These are phyloP conservation scores for Boulengeromyrus knoepffleri DNA, from an alignment of 2,113 vertebrate genomes.

Conservation along the genomic window DNA sequence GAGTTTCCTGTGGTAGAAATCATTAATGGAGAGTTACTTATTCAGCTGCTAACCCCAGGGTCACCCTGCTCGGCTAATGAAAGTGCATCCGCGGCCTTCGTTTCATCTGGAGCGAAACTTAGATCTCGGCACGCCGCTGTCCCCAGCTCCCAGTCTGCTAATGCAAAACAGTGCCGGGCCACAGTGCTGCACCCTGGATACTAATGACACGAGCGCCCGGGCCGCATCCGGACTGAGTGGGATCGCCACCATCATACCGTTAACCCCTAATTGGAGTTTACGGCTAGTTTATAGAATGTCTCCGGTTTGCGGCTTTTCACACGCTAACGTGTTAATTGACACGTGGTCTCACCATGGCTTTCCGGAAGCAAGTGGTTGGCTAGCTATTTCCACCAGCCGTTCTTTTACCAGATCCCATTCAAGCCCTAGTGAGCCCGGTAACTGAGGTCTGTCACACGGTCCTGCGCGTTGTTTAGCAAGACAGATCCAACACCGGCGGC, in stretches of 20 bases:
- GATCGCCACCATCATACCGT: neutral
- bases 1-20: slow-evolving; percentile 70
- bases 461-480: neutral
- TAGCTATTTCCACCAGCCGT: neutral
- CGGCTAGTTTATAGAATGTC: neutral
- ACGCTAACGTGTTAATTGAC: slow-evolving; percentile 5
- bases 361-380: slow-evolving; percentile 16
- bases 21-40: slow-evolving; percentile 69
- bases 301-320: no score
- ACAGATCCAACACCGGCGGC: neutral
- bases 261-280: neutral
- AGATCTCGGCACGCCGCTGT: slow-evolving; percentile 54
- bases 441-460: neutral
- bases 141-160: slow-evolving; percentile 37
- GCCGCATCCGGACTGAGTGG: slow-evolving; percentile 28
- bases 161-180: slow-evolving; percentile 53
- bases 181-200: slow-evolving; percentile 39
- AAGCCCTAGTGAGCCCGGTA: neutral
- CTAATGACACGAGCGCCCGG: slow-evolving; percentile 59
- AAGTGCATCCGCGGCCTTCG: slow-evolving; percentile 66
- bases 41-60: slow-evolving; percentile 55
- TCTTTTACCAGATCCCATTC: neutral
- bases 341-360: slow-evolving; percentile 25
- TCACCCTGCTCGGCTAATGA: slow-evolving; percentile 62
- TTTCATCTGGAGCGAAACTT: slow-evolving; percentile 69